Conservation (phyloP, 1,140 invertebrate genomes). For the Brachionus calyciflorus region DNA sequence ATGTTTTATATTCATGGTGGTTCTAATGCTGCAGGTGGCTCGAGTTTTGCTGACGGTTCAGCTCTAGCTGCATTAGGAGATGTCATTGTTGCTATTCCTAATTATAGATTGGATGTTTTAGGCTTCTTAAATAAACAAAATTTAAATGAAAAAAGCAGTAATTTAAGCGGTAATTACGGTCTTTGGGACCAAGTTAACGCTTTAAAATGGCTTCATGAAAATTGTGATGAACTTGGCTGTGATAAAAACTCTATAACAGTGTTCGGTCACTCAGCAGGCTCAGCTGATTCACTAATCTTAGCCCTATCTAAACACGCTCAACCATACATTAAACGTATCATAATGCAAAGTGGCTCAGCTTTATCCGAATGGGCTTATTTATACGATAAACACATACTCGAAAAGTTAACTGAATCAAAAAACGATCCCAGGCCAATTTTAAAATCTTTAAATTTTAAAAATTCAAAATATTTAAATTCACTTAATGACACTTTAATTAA, state of each 20-base stretch:
- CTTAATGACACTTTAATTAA: slow-evolving; percentile 24
- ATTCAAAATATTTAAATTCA: neutral
- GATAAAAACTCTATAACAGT: slow-evolving; percentile 52
- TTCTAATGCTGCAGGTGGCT: slow-evolving; percentile 18
- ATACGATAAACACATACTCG: slow-evolving; percentile 4
- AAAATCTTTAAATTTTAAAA: neutral
- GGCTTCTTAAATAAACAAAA: slow-evolving; percentile 49
- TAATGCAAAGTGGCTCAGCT: slow-evolving; percentile 41
- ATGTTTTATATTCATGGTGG: slow-evolving; percentile 56
- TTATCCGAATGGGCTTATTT: slow-evolving; percentile 18
- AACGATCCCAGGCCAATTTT: neutral
- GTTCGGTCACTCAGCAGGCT: slow-evolving; percentile 54
- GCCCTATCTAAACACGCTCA: neutral
- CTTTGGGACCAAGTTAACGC: slow-evolving; percentile 68
- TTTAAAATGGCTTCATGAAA: slow-evolving; percentile 64
- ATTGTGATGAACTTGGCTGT: slow-evolving; percentile 55
- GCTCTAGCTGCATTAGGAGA: slow-evolving; percentile 50
- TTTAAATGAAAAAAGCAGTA: neutral
- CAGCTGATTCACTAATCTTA: slow-evolving; percentile 20
- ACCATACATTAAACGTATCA: slow-evolving; percentile 18
- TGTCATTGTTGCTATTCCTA: slow-evolving; percentile 57
- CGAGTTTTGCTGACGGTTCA: slow-evolving; percentile 10
- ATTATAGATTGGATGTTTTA: slow-evolving; percentile 57
- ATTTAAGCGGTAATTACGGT: slow-evolving; percentile 64
- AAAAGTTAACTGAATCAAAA: neutral